These are phyloP conservation scores for Euproctis similis DNA, from an alignment of 2,888 invertebrate species.

Conservation along the genomic window DNA sequence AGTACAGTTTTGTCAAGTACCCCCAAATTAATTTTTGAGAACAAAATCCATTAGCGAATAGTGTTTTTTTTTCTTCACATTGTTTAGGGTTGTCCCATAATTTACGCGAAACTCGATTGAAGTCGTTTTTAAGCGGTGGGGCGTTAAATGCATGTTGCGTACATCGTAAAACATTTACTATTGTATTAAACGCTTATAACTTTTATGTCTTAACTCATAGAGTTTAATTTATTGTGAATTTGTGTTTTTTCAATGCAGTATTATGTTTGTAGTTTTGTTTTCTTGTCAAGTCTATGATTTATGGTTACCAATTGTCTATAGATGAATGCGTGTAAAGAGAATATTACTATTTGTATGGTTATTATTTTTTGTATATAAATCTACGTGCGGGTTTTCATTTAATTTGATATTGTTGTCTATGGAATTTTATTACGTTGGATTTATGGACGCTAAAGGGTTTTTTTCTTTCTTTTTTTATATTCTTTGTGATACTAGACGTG, in stretches of 20 bases:
- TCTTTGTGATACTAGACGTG: slow-evolving; percentile 17
- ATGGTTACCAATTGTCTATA: slow-evolving; percentile 67
- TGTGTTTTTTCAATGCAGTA: slow-evolving; percentile 8
- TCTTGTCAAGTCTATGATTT: slow-evolving; percentile 72
- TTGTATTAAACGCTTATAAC: neutral
- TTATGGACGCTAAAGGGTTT: slow-evolving; percentile 47
- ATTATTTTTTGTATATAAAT: slow-evolving; percentile 47
- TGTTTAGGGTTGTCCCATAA: slow-evolving; percentile 71
- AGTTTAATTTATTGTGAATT: slow-evolving; percentile 18
- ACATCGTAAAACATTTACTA: slow-evolving; percentile 9
- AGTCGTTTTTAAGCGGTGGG: slow-evolving; percentile 66
- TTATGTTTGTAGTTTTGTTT: slow-evolving; percentile 43
- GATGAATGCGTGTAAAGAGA: slow-evolving; percentile 66
- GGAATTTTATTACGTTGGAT: slow-evolving; percentile 54
- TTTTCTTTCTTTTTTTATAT: no score
- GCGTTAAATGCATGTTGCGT: slow-evolving; percentile 51
- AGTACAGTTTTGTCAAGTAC: slow-evolving; percentile 66
- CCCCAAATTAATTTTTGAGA: slow-evolving; percentile 73
- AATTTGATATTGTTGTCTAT: slow-evolving; percentile 63
- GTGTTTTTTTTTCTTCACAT: slow-evolving; percentile 54
- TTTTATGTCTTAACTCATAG: slow-evolving; percentile 18
- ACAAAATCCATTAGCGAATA: slow-evolving; percentile 73
- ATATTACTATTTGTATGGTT: slow-evolving; percentile 62
- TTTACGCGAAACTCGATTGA: slow-evolving; percentile 69
- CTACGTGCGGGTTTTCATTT: slow-evolving; percentile 60